Conservation (phyloP, 2,797 vertebrate genomes). For the Neomorphus geoffroyi region DNA sequence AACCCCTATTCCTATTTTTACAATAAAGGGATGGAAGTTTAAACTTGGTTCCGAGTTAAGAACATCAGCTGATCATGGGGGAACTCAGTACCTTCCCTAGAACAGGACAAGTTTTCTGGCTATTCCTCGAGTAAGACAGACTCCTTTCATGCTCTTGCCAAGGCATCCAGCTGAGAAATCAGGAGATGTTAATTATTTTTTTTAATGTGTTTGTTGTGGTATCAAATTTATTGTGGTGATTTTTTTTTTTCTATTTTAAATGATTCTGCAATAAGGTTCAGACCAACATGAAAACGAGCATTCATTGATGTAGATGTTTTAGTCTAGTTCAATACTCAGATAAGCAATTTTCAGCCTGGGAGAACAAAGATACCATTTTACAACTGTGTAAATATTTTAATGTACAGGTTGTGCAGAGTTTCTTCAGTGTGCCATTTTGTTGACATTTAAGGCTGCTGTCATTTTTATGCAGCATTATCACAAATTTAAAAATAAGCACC, state of each 20-base stretch:
- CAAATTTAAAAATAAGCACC: neutral
- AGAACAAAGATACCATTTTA: neutral
- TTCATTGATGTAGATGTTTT: neutral
- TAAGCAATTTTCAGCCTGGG: neutral
- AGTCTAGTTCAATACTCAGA: neutral
- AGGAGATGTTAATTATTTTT: neutral
- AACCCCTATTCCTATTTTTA: neutral
- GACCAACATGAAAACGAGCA: neutral
- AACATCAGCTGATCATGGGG: neutral
- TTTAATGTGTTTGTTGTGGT: neutral
- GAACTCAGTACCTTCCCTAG: neutral
- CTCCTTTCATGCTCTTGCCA: neutral
- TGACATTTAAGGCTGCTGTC: neutral
- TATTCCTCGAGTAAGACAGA: neutral
- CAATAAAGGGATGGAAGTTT: neutral
- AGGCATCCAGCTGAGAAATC: neutral
- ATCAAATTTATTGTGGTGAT: neutral
- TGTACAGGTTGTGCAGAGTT: neutral
- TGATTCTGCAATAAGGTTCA: neutral
- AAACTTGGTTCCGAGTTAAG: neutral
- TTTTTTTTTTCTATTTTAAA: neutral
- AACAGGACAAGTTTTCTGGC: neutral
- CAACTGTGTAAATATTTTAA: neutral
- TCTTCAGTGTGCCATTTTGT: neutral
- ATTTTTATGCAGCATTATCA: neutral